Conservation (phyloP, 2,888 invertebrate genomes). For the Podabrus alpinus region DNA sequence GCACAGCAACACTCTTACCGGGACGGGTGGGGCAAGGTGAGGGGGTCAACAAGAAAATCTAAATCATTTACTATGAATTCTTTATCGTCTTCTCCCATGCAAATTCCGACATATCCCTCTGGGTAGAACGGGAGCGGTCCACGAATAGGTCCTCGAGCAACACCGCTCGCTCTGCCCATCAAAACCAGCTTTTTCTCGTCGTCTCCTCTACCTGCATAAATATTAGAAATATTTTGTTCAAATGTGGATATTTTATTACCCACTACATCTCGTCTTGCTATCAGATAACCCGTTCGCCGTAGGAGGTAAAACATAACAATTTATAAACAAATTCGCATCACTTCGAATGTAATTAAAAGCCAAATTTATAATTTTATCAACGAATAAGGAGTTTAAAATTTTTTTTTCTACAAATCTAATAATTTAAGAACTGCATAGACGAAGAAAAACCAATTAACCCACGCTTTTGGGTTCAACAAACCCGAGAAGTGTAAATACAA, state of each 20-base stretch:
- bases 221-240: background rate
- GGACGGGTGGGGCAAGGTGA: no score
- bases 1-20: no score
- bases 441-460: constrained; percentile 7
- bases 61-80: no score
- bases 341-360: constrained; percentile 10
- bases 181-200: background rate
- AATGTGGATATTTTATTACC: background rate
- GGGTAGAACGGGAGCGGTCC: background rate
- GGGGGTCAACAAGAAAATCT: no score
- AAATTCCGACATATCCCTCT: background rate
- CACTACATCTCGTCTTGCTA: constrained; percentile 27
- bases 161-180: background rate
- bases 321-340: constrained; percentile 36
- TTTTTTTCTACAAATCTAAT: background rate
- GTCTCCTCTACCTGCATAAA: background rate
- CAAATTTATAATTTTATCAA: background rate
- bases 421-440: background rate
- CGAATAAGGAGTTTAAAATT: background rate
- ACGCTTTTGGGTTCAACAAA: constrained; percentile 30
- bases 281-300: constrained; percentile 29
- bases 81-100: no score
- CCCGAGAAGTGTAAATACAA: constrained; percentile 28
- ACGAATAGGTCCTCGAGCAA: background rate
- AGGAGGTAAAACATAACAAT: constrained; percentile 32